Evolutionary conservation across 2,113 vertebrate species (phyloP), one percentile per base, ranked within the genome.

Genomic region (Eclectus roratus): DNA sequence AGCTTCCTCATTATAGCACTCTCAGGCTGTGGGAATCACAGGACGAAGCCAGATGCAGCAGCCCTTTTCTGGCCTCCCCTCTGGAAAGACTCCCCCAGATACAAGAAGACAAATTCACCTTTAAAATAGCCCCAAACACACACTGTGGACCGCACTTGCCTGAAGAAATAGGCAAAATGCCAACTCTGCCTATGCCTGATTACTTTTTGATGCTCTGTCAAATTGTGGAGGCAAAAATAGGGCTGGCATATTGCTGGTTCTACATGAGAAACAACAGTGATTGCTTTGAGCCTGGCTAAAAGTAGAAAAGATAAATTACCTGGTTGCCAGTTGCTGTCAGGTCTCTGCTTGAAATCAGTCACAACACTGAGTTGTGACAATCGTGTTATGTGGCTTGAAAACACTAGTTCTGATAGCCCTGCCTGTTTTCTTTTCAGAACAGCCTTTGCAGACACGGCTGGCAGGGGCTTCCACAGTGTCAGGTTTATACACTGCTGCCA

Each of bases 291-390:
- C 29, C 46, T 55, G 52, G 76, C 64, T 93, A 71, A 64, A 91
- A 88, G 72, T 31, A 86, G 76, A 69, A 63, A 96, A 94, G 91
- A 94, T 91, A 64, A 94, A 96, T 93, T 82, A 89, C 60, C 85
- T 88, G 53, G 24, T 71, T 93, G 76, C 82, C 80, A 96, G 82
- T n/a, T 63, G 46, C 39, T 85, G 81, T 83, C 93, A 90, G 46
- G 39, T 71, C 79, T 91, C 50, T 58, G 46, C 39, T 65, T 71
- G 43, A 93, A 93, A 91, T 96, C 88, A 74, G 44, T 95, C 90
- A 94, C 71, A 91, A 66, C 46, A 77, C 90, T 0, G 19, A 85
- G 72, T 35, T 93, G 33, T 90, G 93, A 93, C 82, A 85, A 52
- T 41, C 35, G 35, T 10, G 11, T 74, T 92, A 66, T 13, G 47